Evolutionary conservation across 2,113 vertebrate genomes (phyloP).

Genomic region (Alethe castanea): DNA sequence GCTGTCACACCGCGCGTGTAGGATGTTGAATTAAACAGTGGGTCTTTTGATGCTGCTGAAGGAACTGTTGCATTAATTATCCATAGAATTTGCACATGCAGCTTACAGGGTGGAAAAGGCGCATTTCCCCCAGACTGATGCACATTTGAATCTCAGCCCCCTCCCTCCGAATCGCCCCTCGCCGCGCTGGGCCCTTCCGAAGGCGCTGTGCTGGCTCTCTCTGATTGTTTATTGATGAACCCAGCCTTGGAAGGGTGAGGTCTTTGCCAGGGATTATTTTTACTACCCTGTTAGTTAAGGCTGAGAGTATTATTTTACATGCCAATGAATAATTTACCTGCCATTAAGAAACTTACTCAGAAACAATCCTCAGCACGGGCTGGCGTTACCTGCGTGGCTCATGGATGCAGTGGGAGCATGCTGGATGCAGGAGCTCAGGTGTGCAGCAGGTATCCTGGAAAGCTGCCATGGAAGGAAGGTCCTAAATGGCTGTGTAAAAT

Average conservation of each 20-base stretch:
- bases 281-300: conserved; percentile 19
- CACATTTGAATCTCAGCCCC: neutral
- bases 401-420: accelerated
- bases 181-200: accelerated
- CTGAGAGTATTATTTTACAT: conserved; percentile 34
- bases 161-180: neutral
- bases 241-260: neutral
- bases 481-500: neutral
- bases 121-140: neutral
- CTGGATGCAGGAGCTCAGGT: neutral
- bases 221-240: neutral
- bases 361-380: neutral
- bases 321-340: conserved; percentile 47
- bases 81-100: conserved; percentile 18
- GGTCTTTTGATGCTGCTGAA: conserved; percentile 40
- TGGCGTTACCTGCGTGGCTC: neutral
- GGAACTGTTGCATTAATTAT: conserved; percentile 56
- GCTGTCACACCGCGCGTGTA: neutral
- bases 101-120: neutral
- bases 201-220: neutral
- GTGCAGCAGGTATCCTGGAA: neutral
- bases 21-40: conserved; percentile 62
- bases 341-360: neutral
- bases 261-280: conserved; percentile 44
- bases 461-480: neutral